Evolutionary conservation across 2,113 vertebrate species (phyloP), one percentile per base, ranked within the genome.

Genomic region (Recurvirostra avosetta): DNA sequence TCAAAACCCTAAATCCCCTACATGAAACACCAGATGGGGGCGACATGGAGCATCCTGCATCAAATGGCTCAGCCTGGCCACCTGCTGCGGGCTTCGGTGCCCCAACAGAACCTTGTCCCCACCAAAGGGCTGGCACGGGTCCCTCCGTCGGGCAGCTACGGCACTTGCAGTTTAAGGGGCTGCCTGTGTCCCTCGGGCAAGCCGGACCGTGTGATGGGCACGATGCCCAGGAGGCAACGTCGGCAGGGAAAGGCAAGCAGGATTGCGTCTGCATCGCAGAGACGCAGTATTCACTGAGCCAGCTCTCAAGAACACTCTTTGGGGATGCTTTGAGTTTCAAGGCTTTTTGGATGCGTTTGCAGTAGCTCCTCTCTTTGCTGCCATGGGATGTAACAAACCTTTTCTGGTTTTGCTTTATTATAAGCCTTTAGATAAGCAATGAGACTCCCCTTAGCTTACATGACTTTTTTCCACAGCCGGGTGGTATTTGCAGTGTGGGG

Each of bases 11-110:
- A 40, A 68, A 83, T 29, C 15, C 34, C 75, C 87, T 63, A 14
- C 4, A 1, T 6, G 52, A 71, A 89, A 49, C 21, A 36, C 18
- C 34, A 61, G 25, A 53, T 11, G 15, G 23, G 59, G 47, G 8
- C 21, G 27, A 29, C 41, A 13, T 8, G 9, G 26, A 49, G 22
- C 79, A 67, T 53, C 71, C 71, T 59, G 43, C 36, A 36, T 43
- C 30, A 25, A 38, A 26, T 5, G 7, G 66, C 66, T 27, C 65
- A 65, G 56, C 23, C 38, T 30, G 49, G 36, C 23, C 3, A 1
- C 36, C 40, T 1, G 1, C 62, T 20, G 25, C 0, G 5, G 53
- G 14, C 14, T 72, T 65, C 0, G 1, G 45, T 18, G 15, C 45
- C 38, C n/a, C 1, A 3, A 7, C 15, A n/a, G 20, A 47, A 55